Conservation (phyloP, 2,888 invertebrate species). For the Ochropleura plecta region DNA sequence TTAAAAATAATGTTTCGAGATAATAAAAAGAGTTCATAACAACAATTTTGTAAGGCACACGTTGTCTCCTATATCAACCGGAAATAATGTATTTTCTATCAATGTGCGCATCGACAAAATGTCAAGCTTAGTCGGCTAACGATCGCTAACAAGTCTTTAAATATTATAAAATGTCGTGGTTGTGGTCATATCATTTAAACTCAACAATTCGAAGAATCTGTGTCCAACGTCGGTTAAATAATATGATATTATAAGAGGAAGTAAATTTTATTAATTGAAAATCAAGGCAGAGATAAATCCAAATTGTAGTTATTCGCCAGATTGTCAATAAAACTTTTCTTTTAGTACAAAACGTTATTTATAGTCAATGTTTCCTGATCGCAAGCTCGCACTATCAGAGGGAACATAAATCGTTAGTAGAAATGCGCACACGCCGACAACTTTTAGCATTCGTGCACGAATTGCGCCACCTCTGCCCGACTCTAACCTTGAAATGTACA, state of each 20-base stretch:
- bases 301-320: neutral
- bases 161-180: neutral
- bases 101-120: neutral
- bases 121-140: neutral
- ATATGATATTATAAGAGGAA: neutral
- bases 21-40: neutral
- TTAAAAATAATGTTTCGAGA: neutral
- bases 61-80: neutral
- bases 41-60: neutral
- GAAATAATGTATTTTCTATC: neutral
- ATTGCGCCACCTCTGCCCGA: constrained; percentile 53
- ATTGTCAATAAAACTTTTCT: constrained; percentile 1
- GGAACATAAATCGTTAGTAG: constrained; percentile 37
- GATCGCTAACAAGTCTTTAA: neutral
- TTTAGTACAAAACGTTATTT: constrained; percentile 4
- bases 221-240: neutral
- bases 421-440: constrained; percentile 37
- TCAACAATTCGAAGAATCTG: neutral
- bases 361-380: neutral
- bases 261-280: neutral
- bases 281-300: neutral
- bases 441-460: constrained; percentile 39
- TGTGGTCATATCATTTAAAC: neutral
- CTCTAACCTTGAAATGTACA: constrained; percentile 57
- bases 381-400: constrained; percentile 10